Base-by-base conservation (phyloP, 2,888 invertebrate species). In the Caenorhabditis drosophilae region DNA sequence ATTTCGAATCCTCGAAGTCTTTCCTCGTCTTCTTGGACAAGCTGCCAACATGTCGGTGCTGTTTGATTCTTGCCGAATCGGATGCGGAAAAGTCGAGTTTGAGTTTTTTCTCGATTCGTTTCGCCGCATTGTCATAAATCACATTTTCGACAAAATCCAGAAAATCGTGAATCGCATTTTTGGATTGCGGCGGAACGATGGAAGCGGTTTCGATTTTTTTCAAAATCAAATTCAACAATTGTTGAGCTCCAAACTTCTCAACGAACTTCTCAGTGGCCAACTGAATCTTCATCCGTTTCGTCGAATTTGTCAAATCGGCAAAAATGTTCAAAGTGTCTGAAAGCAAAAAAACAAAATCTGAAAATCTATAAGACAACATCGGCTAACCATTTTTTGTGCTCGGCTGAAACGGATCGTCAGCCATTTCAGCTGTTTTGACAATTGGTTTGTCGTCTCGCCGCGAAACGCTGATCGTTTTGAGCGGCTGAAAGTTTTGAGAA, bases 111-210 rank as follows among this genome's bases (percentile, higher is more conserved):
- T 60, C 60, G 26, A 60, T 54, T 48, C 54, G 11, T n/a, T 48
- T 35, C 0, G 54, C 60, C 0, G 60, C 53, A 20, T 53, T 60
- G 15, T 45, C 49, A 25, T 60, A 60, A 18, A 60, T 54, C 45
- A 58, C 51, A 40, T 60, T 53, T 31, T 60, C 60, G 6, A 60
- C 60, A 45, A 60, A 60, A 49, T 60, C 60, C 20, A 60, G 31
- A 40, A 60, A 60, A n/a, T 54, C 49, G 25, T 54, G 49, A 45
- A 54, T 49, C 2, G 60, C 53, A 26, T 49, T 48, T 49, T 60
- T 60, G 9, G 60, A 60, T 27, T 49, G 27, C 7, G 36, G 49
- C n/a, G 60, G 53, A n/a, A 36, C 4, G 23, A 60, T 22, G 35
- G 52, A 41, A 47, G 45, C 60, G 36, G 38, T 60, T 45, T 60